Evolutionary conservation across 1,140 invertebrate genomes (phyloP).

Genomic region (Vanessa tameamea): DNA sequence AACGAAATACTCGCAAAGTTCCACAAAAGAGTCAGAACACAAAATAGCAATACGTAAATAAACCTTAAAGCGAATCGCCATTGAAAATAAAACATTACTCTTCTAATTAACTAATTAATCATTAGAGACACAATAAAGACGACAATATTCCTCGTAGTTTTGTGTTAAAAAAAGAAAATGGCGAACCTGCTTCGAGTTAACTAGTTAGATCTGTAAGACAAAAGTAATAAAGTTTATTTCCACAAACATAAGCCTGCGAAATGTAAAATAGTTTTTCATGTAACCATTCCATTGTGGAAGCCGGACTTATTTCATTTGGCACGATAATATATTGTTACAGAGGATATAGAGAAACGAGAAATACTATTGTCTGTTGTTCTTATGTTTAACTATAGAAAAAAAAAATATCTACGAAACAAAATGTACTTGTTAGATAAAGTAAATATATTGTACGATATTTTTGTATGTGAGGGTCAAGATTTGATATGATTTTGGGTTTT

Average conservation of each 20-base stretch:
- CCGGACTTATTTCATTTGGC: slow-evolving; percentile 32
- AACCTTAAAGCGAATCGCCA: not conserved
- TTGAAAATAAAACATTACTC: not conserved
- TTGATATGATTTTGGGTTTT: not conserved
- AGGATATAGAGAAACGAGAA: slow-evolving; percentile 36
- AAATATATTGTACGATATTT: not conserved
- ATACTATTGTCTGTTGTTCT: slow-evolving; percentile 33
- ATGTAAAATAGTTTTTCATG: slow-evolving; percentile 33
- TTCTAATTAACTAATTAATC: slow-evolving; percentile 5
- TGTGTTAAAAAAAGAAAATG: not conserved
- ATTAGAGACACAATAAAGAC: not conserved
- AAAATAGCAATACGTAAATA: not conserved
- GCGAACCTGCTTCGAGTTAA: not conserved
- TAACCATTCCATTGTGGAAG: slow-evolving; percentile 27
- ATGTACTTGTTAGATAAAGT: not conserved
- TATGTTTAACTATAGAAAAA: slow-evolving; percentile 25
- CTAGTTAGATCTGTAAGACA: slow-evolving; percentile 18
- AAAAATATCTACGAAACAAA: slow-evolving; percentile 21
- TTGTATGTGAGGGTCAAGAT: not conserved
- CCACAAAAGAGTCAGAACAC: too few relatives aligned
- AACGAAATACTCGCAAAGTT: too few relatives aligned
- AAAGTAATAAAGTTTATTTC: slow-evolving; percentile 26
- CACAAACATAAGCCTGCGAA: slow-evolving; percentile 23
- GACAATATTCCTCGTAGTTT: not conserved
- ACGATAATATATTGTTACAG: slow-evolving; percentile 31